A percentile compares a stretch with the other conserved stretches of the same genome.
Evolutionary conservation across 1,140 invertebrate genomes (phyloP).

Genomic region (Pogonomyrmex barbatus): DNA sequence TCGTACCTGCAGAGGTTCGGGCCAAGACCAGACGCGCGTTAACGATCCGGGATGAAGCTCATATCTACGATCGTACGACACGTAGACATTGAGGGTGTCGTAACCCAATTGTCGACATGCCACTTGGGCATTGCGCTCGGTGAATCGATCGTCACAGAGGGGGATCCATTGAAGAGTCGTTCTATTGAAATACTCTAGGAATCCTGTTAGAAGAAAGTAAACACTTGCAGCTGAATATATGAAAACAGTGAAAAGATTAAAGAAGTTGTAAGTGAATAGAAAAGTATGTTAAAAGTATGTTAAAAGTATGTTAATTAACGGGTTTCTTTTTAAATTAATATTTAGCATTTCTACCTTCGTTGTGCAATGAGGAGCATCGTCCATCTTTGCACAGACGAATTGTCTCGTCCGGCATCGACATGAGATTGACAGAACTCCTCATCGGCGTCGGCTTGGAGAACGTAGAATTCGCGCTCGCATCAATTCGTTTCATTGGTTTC

Average conservation of each 20-base stretch:
- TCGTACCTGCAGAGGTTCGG: conserved; percentile 92
- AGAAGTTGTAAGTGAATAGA: background rate
- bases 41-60: conserved; percentile 94
- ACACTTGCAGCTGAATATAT: background rate
- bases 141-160: conserved; percentile 97
- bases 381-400: conserved; percentile 91
- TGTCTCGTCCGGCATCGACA: conserved; percentile 83
- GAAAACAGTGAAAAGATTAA: conserved; percentile 19
- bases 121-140: conserved; percentile 97
- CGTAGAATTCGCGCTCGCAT: conserved; percentile 21
- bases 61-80: conserved; percentile 92
- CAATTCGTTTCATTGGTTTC: conserved; percentile 88
- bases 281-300: background rate
- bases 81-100: conserved; percentile 95
- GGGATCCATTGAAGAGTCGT: conserved; percentile 98
- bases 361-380: conserved; percentile 88
- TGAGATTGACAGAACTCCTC: conserved; percentile 59
- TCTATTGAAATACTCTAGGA: conserved; percentile 97
- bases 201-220: conserved; percentile 84
- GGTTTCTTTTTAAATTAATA: background rate
- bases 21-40: conserved; percentile 96
- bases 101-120: conserved; percentile 97
- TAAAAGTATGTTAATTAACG: background rate
- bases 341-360: conserved; percentile 87
- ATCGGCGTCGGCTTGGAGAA: conserved; percentile 54